These are phyloP conservation scores for Heliconius eleuchia DNA, from an alignment of 1,140 invertebrate species.

Conservation along the genomic window DNA sequence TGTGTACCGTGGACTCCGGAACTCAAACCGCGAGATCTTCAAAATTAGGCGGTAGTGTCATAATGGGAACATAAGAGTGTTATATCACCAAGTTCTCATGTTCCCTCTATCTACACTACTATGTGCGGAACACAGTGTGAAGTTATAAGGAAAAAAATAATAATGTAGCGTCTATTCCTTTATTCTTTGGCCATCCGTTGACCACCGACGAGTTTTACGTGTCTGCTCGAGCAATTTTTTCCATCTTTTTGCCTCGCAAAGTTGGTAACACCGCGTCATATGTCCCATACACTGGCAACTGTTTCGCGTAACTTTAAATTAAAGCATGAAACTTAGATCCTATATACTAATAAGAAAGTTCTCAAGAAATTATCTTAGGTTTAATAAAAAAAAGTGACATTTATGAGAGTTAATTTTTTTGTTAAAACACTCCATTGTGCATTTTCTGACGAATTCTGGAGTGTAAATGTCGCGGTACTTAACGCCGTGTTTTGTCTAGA, in stretches of 20 bases:
- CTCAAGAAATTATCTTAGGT: background rate
- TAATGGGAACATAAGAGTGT: background rate
- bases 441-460: too few species aligned
- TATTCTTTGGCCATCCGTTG: conserved; percentile 38
- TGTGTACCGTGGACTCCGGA: too few species aligned
- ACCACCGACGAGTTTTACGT: conserved; percentile 57
- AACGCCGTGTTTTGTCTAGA: too few species aligned
- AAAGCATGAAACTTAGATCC: conserved; percentile 23
- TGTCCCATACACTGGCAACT: conserved; percentile 21
- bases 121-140: background rate
- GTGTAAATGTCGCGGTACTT: too few species aligned
- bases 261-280: conserved; percentile 53
- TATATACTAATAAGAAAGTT: conserved; percentile 5
- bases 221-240: conserved; percentile 48
- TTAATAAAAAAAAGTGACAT: background rate
- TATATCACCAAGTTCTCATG: background rate
- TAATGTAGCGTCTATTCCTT: conserved; percentile 18
- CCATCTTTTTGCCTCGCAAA: conserved; percentile 61
- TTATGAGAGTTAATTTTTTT: background rate
- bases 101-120: background rate
- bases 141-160: background rate
- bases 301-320: conserved; percentile 32
- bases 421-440: too few species aligned
- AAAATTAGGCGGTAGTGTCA: too few species aligned
- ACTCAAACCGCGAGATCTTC: too few species aligned